Percentiles rank a stretch among this genome's conserved stretches.
phyloP scores from a whole-genome alignment of 2,797 vertebrate species.

The Xiphorhynchus erythropygius region DNA sequence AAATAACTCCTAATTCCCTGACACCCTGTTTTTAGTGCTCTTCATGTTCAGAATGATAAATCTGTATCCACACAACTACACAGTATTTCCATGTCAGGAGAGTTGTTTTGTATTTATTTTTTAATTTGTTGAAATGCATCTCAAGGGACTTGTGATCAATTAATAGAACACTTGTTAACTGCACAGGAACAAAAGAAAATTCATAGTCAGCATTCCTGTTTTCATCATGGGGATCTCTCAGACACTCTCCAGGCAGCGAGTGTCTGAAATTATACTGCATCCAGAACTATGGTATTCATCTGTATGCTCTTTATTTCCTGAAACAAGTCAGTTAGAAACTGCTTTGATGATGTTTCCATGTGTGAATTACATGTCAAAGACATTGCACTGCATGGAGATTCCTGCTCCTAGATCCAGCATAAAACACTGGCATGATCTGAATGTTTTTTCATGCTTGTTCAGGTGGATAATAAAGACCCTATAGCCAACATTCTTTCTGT shows the following conservation, averaged over 20 bases:
- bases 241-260: not conserved
- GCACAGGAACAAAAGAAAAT: conserved; percentile 35
- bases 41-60: not conserved
- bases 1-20: not conserved
- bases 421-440: conserved; percentile 63
- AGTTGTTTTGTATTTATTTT: not conserved
- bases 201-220: conserved; percentile 28
- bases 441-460: conserved; percentile 74
- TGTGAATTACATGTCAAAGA: conserved; percentile 57
- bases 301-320: conserved; percentile 29
- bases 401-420: conserved; percentile 55
- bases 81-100: not conserved
- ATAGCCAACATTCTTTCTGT: conserved; percentile 69
- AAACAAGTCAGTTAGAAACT: conserved; percentile 67
- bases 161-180: conserved; percentile 27
- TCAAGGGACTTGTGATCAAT: conserved; percentile 9
- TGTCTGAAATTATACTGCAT: not conserved
- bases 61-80: not conserved
- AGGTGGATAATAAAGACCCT: conserved; percentile 73
- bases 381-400: conserved; percentile 32
- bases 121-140: not conserved
- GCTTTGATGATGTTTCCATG: conserved; percentile 66
- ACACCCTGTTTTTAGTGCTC: not conserved
- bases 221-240: not conserved
- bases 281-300: conserved; percentile 43